These are phyloP conservation scores for Epizoanthus ramosus DNA, from an alignment of 92 coral and sea anemone species.

Conservation along the genomic window DNA sequence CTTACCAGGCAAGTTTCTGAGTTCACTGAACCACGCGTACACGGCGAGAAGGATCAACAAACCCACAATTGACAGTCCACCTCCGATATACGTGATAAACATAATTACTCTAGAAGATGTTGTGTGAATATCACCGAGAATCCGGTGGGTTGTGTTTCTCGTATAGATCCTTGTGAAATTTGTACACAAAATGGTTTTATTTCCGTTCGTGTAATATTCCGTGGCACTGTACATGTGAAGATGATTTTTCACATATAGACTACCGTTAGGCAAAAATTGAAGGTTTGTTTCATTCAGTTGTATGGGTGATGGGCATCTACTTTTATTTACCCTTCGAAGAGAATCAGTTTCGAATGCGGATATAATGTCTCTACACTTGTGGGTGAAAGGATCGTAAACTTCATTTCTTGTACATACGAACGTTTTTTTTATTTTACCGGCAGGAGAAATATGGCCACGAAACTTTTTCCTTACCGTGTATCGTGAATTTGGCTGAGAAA, in stretches of 20 bases:
- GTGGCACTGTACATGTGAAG: neutral
- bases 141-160: neutral
- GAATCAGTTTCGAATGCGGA: neutral
- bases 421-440: neutral
- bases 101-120: neutral
- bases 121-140: neutral
- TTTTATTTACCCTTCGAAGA: neutral
- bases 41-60: constrained; percentile 21
- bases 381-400: constrained; percentile 9
- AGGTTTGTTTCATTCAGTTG: neutral
- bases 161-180: neutral
- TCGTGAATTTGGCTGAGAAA: neutral
- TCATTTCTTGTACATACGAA: neutral
- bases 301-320: neutral
- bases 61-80: constrained; percentile 1
- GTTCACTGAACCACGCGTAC: constrained; percentile 27
- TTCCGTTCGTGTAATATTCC: neutral
- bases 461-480: neutral
- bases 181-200: neutral
- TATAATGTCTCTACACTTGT: neutral
- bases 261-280: neutral
- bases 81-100: neutral
- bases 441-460: neutral
- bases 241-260: neutral
- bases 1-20: constrained; percentile 45